phyloP scores from a whole-genome alignment of 2,797 vertebrate genomes.

The Ctenopoma kingsleyae region DNA sequence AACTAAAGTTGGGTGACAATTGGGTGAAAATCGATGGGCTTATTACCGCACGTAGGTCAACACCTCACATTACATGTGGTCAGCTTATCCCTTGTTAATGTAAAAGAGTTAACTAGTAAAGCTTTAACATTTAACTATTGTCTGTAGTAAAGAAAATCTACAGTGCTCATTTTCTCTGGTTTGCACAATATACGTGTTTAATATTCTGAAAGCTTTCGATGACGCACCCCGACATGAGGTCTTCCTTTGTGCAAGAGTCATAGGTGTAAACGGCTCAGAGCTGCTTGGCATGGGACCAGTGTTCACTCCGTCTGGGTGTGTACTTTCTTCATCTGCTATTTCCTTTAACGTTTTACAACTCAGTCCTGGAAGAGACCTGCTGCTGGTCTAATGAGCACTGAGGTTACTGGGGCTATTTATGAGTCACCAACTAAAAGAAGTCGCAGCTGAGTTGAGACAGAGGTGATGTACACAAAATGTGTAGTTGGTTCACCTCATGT shows the following conservation, averaged over 20 bases:
- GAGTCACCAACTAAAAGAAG: conserved; percentile 37
- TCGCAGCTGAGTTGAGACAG: conserved; percentile 7
- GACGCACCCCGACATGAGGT: not conserved
- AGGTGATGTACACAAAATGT: conserved; percentile 14
- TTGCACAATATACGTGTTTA: conserved; percentile 1
- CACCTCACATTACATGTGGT: not conserved
- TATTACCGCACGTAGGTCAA: not conserved
- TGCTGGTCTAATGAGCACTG: conserved; percentile 46
- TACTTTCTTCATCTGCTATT: conserved; percentile 29
- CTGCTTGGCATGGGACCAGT: conserved; percentile 43
- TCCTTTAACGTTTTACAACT: conserved; percentile 43
- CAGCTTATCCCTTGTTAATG: not conserved
- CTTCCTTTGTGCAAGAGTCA: conserved; percentile 25
- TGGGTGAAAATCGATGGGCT: not conserved
- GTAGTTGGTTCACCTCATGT: conserved; percentile 16
- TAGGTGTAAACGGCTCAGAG: conserved; percentile 52
- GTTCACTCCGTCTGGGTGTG: conserved; percentile 33
- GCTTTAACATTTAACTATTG: not conserved
- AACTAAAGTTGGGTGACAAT: not conserved
- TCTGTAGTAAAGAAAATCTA: not conserved
- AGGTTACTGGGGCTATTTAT: conserved; percentile 25
- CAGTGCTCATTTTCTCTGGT: conserved; percentile 5
- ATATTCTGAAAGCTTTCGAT: conserved; percentile 22
- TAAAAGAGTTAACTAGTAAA: not conserved
- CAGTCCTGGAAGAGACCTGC: conserved; percentile 2